Evolutionary conservation across 2,888 invertebrate genomes (phyloP), one percentile per base, ranked within the genome.

Genomic region (Hirtodrosophila histrioides): DNA sequence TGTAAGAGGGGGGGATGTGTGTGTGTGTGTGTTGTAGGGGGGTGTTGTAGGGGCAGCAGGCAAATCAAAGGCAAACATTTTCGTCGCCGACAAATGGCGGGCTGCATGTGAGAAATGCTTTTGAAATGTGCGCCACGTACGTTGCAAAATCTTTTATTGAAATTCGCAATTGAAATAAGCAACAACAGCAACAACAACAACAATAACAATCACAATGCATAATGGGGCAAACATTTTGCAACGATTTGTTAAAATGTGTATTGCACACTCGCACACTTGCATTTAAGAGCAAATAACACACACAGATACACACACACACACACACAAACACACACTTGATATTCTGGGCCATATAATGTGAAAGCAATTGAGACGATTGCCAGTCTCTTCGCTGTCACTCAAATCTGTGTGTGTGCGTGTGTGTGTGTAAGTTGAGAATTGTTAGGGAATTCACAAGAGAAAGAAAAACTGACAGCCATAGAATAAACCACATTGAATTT

Each of bases 121-220:
- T 84, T 82, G 78, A 82, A 66, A 86, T 82, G 63, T 80, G 78
- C 85, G 81, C 81, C 87, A 82, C 85, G 81, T 81, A 79, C 84
- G 61, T 57, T 80, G 84, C 84, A 69, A 64, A 83, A 86, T 70
- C 73, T 76, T 83, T 78, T 76, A 73, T 80, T 80, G 77, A 76
- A 76, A 78, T 68, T 55, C 62, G 67, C 74, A 78, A 76, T 78
- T 78, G 84, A 84, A 84, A 76, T 60, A 58, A 67, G 58, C 62
- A 73, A 51, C 50, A 75, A 44, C 56, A 71, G 55, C 53, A 60
- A 36, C 66, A 66, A 50, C 39, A 63, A 31, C 31, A 41, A 29
- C 53, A 55, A 9, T 43, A 54, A 65, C 43, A 67, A 56, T 45
- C 55, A 51, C 54, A 58, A 54, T 48, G 65, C 56, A 82, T 73